Evolutionary conservation across 1,140 invertebrate genomes (phyloP), one percentile per base, ranked within the genome.

Genomic region (Psix sp.): DNA sequence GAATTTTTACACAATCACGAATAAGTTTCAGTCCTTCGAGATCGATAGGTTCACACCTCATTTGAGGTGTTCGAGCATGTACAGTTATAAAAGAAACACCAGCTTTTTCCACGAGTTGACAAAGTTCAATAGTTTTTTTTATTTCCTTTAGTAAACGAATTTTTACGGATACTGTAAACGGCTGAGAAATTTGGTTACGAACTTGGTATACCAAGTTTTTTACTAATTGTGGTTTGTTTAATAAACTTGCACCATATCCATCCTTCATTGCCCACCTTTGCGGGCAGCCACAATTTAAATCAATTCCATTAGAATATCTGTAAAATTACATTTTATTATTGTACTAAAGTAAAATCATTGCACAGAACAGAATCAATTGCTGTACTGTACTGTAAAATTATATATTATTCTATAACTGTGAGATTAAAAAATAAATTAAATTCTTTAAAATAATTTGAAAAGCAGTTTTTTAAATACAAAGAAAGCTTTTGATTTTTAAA

Each of bases 231-330:
- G 97, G 96, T 77, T 95, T 92, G 3, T 90, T 91, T 5, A 98
- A 87, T 59, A 99, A 83, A 71, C 92, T 92, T 76, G 94, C 94
- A 6, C 97, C 97, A 83, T 96, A 95, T 11, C 96, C 95, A 82
- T 96, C 93, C 79, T 93, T 90, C 82, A 96, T 93, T 0, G 96
- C 97, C 96, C 96, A 99, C 60, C 92, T 89, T 86, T 99, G 97
- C 7, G 98, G 97, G 80, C 98, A 99, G 5, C 98, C 97, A 89
- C 97, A 98, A 82, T 99, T 99, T 21, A 99, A 87, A 88, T 99
- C 97, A 1, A 97, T 92, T 15, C 97, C 97, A 90, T 96, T 93
- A 40, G 92, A 91, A 89, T 93, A 91, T 13, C 93, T 94, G 52
- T 31, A 45, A n/a, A n/a, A n/a, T n/a, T n/a, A n/a, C n/a, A n/a